Evolutionary conservation across 2,113 vertebrate genomes (phyloP).

Genomic region (Chaenogobius annularis): DNA sequence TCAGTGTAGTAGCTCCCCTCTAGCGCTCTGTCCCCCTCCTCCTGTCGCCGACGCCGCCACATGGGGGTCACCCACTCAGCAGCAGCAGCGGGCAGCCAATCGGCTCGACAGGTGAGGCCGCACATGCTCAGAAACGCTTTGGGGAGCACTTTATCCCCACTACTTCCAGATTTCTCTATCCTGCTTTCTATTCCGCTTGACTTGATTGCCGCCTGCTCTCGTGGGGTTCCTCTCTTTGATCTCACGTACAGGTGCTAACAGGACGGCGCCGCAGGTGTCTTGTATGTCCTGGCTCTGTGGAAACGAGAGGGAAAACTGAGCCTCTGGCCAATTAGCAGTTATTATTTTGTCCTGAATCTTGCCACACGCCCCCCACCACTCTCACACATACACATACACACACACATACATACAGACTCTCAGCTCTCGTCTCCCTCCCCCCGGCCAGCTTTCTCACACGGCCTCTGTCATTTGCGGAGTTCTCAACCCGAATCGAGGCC

Average conservation of each 20-base stretch:
- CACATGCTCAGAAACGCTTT: constrained; percentile 52
- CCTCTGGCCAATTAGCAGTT: constrained; percentile 77
- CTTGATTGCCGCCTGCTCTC: constrained; percentile 31
- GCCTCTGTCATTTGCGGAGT: constrained; percentile 34
- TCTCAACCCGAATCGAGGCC: constrained; percentile 28
- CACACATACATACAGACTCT: not conserved
- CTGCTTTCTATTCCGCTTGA: constrained; percentile 48
- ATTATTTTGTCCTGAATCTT: constrained; percentile 65
- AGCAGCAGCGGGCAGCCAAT: constrained; percentile 78
- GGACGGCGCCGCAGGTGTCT: constrained; percentile 50
- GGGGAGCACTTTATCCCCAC: constrained; percentile 22
- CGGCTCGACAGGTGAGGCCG: constrained; percentile 88
- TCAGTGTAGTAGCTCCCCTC: constrained; percentile 41
- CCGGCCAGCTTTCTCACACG: constrained; percentile 37
- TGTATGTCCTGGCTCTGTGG: constrained; percentile 51
- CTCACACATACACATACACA: not conserved
- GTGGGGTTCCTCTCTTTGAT: constrained; percentile 41
- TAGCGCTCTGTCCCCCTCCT: constrained; percentile 58
- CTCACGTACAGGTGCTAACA: constrained; percentile 43
- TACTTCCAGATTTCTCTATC: constrained; percentile 41
- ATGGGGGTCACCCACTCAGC: constrained; percentile 45
- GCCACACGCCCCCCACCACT: constrained; percentile 21
- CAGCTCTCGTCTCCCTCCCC: constrained; percentile 22
- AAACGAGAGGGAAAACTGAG: constrained; percentile 47
- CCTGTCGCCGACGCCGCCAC: constrained; percentile 47